phyloP scores from a whole-genome alignment of 2,888 invertebrate genomes.

The Azorinus chamasolen region DNA sequence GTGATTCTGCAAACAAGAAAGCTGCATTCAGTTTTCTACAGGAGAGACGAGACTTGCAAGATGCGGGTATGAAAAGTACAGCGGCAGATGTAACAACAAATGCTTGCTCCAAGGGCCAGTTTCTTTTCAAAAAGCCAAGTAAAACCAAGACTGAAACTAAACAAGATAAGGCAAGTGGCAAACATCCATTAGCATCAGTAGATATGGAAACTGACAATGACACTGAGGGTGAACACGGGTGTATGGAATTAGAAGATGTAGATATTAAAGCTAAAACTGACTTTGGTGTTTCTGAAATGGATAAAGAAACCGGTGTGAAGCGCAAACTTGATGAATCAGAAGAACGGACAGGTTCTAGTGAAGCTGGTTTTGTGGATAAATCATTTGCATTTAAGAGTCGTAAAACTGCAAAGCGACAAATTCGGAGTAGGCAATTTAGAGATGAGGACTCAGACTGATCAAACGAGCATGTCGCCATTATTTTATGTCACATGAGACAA shows the following conservation, averaged over 20 bases:
- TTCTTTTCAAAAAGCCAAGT: conserved; percentile 67
- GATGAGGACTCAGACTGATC: conserved; percentile 13
- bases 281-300: neutral
- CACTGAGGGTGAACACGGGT: neutral
- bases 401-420: conserved; percentile 33
- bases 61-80: conserved; percentile 52
- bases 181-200: neutral
- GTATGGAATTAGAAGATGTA: conserved; percentile 4
- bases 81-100: conserved; percentile 53
- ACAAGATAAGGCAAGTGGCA: conserved; percentile 21
- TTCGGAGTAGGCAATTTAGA: conserved; percentile 25
- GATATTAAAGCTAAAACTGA: neutral
- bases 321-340: neutral
- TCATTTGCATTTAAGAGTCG: conserved; percentile 35
- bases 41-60: conserved; percentile 86
- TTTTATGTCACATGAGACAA: too few species aligned
- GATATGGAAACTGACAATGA: conserved; percentile 18
- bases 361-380: neutral
- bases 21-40: conserved; percentile 93
- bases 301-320: neutral
- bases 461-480: too few species aligned
- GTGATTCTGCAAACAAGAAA: conserved; percentile 92
- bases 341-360: conserved; percentile 6
- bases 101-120: conserved; percentile 75
- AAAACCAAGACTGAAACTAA: conserved; percentile 17